phyloP scores from a whole-genome alignment of 2,113 vertebrate genomes.

The Spea bombifrons region DNA sequence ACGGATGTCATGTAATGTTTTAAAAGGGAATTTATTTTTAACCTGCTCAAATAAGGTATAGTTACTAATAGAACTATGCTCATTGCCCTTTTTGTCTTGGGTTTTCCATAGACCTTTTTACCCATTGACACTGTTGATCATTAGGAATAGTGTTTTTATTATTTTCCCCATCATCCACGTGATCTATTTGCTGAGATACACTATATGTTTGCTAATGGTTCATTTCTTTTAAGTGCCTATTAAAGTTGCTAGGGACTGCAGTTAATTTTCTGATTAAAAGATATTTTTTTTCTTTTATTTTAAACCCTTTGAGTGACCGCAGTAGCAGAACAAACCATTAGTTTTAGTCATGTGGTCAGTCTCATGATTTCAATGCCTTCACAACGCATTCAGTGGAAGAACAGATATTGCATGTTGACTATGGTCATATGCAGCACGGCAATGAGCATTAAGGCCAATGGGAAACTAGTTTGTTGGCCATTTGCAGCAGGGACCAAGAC shows the following conservation, averaged over 20 bases:
- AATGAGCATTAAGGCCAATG: neutral
- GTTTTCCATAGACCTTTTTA: neutral
- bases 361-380: conserved; percentile 24
- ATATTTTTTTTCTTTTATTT: conserved; percentile 46
- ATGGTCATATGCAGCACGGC: neutral
- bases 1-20: neutral
- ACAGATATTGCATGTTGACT: neutral
- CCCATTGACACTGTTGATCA: neutral
- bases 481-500: too few species aligned
- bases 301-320: conserved; percentile 21
- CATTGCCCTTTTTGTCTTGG: neutral
- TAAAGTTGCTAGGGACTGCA: conserved; percentile 32
- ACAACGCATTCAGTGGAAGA: conserved; percentile 13
- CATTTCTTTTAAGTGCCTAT: conserved; percentile 45
- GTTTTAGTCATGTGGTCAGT: conserved; percentile 13
- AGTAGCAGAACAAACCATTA: neutral
- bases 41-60: neutral
- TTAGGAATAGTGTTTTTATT: neutral
- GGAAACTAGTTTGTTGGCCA: too few species aligned
- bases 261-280: conserved; percentile 40
- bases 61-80: too few species aligned
- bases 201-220: conserved; percentile 33
- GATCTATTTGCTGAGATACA: conserved; percentile 5
- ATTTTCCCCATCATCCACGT: conserved; percentile 7
- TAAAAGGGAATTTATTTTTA: neutral